phyloP scores from a whole-genome alignment of 2,888 invertebrate genomes.

The Actias luna region DNA sequence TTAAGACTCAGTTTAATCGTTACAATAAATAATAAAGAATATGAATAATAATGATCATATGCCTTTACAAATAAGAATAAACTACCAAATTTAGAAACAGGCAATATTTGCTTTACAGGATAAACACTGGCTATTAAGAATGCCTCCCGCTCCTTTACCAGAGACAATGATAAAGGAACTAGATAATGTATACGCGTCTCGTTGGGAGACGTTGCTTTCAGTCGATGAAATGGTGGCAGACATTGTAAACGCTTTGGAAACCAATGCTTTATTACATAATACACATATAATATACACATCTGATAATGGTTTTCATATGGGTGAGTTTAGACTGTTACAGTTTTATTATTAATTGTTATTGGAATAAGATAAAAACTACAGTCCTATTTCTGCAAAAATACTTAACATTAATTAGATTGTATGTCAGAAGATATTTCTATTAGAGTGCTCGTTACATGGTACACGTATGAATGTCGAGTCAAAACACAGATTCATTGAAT shows the following conservation, averaged over 20 bases:
- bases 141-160: slow-evolving; percentile 86
- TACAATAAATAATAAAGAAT: no score
- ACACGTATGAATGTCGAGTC: no score
- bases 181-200: slow-evolving; percentile 86
- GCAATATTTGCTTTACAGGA: slow-evolving; percentile 73
- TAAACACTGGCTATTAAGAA: slow-evolving; percentile 92
- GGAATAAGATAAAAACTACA: background rate
- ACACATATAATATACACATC: slow-evolving; percentile 93
- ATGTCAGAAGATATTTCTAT: no score
- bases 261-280: slow-evolving; percentile 81
- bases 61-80: no score
- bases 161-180: slow-evolving; percentile 79
- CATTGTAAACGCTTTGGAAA: slow-evolving; percentile 81
- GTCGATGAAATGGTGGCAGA: slow-evolving; percentile 92
- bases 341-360: background rate
- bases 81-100: no score
- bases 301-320: slow-evolving; percentile 95
- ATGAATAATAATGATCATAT: no score
- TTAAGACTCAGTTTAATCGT: no score
- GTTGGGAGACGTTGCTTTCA: slow-evolving; percentile 91
- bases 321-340: slow-evolving; percentile 61
- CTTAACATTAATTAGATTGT: no score
- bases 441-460: no score
- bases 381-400: no score
- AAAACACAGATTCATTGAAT: no score